phyloP scores from a whole-genome alignment of 2,888 invertebrate species.

The Athetis lepigone region DNA sequence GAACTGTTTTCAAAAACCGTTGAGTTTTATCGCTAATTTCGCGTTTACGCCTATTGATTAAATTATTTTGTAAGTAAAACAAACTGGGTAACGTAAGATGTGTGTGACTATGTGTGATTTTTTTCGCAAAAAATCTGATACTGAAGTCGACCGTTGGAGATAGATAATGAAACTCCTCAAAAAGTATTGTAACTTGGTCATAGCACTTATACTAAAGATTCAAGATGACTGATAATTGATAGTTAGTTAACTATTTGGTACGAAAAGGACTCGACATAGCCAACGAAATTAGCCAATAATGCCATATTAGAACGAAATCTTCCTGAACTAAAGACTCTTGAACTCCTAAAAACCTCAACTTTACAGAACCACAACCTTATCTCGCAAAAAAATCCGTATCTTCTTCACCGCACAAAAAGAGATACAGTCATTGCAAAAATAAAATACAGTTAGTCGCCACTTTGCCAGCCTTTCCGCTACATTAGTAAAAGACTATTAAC shows the following conservation, averaged over 20 bases:
- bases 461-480: slow-evolving; percentile 38
- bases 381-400: slow-evolving; percentile 10
- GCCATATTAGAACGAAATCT: no score
- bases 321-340: not conserved
- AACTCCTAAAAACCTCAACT: slow-evolving; percentile 1
- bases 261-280: no score
- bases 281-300: no score
- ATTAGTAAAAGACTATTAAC: slow-evolving; percentile 50
- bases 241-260: no score
- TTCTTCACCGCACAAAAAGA: slow-evolving; percentile 40
- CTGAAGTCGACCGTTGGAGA: not conserved
- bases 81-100: slow-evolving; percentile 1
- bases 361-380: slow-evolving; percentile 17
- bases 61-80: slow-evolving; percentile 26
- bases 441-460: slow-evolving; percentile 48
- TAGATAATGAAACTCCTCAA: no score
- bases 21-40: slow-evolving; percentile 50
- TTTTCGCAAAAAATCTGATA: not conserved
- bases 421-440: slow-evolving; percentile 47
- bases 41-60: slow-evolving; percentile 42
- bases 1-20: slow-evolving; percentile 35
- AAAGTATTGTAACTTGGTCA: no score
- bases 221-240: no score
- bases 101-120: no score
- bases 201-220: no score